These are phyloP conservation scores for Phoebastria nigripes DNA, from an alignment of 2,797 vertebrate species.

Conservation along the genomic window DNA sequence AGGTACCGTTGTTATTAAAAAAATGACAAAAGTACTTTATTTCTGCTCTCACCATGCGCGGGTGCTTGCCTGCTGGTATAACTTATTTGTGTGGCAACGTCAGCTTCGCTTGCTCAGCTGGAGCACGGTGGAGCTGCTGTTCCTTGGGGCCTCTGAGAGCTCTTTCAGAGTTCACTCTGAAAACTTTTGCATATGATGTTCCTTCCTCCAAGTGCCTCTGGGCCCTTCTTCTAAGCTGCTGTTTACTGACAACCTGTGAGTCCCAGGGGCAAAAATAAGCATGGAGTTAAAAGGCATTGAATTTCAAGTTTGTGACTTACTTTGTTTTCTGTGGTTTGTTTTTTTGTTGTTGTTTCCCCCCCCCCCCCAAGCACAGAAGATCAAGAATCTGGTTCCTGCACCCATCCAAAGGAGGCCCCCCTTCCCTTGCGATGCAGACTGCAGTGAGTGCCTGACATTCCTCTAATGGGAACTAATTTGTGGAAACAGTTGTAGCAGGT, in stretches of 20 bases:
- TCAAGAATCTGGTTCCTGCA: background rate
- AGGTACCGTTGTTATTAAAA: background rate
- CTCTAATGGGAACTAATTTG: background rate
- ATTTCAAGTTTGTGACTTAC: background rate
- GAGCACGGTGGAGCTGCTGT: background rate
- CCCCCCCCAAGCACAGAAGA: no score
- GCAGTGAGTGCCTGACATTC: rapidly evolving
- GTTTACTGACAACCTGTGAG: background rate
- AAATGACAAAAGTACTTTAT: background rate
- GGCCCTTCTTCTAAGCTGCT: background rate
- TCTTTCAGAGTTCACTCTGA: background rate
- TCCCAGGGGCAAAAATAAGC: background rate
- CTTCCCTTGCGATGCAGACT: rapidly evolving
- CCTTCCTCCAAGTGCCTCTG: background rate
- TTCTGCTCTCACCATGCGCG: background rate
- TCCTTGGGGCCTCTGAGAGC: background rate
- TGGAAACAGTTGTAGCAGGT: background rate
- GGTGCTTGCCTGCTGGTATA: background rate
- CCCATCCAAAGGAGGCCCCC: rapidly evolving
- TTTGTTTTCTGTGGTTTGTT: background rate
- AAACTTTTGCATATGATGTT: background rate
- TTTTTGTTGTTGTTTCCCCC: no score
- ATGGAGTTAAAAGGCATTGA: background rate
- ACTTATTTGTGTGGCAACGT: background rate
- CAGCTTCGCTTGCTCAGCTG: background rate